phyloP scores from a whole-genome alignment of 2,888 invertebrate species.

The Ichneumoninae sp. region DNA sequence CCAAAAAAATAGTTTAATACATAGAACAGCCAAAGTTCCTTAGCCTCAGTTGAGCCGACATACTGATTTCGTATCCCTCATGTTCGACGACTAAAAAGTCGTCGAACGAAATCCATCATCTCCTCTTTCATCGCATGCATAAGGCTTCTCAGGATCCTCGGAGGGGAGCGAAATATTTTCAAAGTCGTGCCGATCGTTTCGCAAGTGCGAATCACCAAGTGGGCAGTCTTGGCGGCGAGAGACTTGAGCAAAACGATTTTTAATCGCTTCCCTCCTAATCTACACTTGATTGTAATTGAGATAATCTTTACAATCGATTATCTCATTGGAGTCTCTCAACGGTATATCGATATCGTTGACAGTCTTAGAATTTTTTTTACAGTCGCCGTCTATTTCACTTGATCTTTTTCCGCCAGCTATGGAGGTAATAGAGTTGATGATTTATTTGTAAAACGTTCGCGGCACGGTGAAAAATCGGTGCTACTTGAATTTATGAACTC shows the following conservation, averaged over 20 bases:
- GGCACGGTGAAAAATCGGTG: neutral
- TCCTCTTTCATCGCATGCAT: neutral
- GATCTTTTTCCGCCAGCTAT: conserved; percentile 25
- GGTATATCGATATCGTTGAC: conserved; percentile 7
- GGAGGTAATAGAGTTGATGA: conserved; percentile 1
- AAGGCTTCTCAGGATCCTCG: conserved; percentile 1
- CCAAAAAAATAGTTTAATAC: neutral
- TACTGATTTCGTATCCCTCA: conserved; percentile 2
- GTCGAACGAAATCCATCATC: neutral
- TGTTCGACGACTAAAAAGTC: no score
- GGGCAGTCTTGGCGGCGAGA: neutral
- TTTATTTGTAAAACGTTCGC: conserved; percentile 2
- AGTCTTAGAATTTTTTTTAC: neutral
- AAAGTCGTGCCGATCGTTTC: neutral
- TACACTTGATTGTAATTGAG: neutral
- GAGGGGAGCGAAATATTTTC: neutral
- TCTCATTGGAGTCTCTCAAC: neutral
- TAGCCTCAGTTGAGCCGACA: neutral
- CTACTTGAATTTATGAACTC: conserved; percentile 35
- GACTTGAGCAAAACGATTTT: neutral
- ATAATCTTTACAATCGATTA: conserved; percentile 11
- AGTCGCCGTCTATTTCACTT: conserved; percentile 14
- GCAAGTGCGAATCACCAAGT: neutral
- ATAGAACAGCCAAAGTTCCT: neutral
- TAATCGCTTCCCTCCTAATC: neutral